phyloP scores from a whole-genome alignment of 2,113 vertebrate genomes.

The Lampris megalopsis region DNA sequence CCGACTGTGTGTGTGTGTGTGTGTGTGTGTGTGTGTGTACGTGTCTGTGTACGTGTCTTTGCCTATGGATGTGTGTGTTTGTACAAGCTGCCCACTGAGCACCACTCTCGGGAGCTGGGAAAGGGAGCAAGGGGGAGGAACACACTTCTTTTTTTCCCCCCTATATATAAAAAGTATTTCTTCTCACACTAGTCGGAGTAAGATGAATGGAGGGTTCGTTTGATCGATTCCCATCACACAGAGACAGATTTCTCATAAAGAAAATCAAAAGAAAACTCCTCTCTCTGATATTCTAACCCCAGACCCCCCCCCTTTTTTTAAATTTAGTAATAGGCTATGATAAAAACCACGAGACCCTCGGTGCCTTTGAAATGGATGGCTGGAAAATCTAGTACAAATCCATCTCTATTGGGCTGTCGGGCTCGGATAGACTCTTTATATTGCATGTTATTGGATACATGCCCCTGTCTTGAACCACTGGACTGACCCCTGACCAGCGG shows the following conservation, averaged over 20 bases:
- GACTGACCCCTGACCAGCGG: too few relatives aligned
- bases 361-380: slow-evolving; percentile 23
- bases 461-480: too few relatives aligned
- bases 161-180: slow-evolving; percentile 22
- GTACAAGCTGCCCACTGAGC: slow-evolving; percentile 56
- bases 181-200: slow-evolving; percentile 47
- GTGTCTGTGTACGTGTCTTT: slow-evolving; percentile 18
- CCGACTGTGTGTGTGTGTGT: slow-evolving; percentile 34
- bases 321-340: slow-evolving; percentile 53
- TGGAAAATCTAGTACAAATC: slow-evolving; percentile 48
- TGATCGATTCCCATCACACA: slow-evolving; percentile 67
- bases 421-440: slow-evolving; percentile 17
- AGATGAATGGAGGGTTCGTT: slow-evolving; percentile 65
- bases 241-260: slow-evolving; percentile 59
- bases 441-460: slow-evolving; percentile 22
- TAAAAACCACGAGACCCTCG: slow-evolving; percentile 10
- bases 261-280: slow-evolving; percentile 60
- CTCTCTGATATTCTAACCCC: slow-evolving; percentile 60
- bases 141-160: too few relatives aligned
- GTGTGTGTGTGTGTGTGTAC: slow-evolving; percentile 39
- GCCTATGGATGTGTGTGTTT: slow-evolving; percentile 50
- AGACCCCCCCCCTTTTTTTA: slow-evolving; percentile 48
- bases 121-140: slow-evolving; percentile 42
- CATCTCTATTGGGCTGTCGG: slow-evolving; percentile 31
- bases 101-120: slow-evolving; percentile 35